phyloP scores from a whole-genome alignment of 2,888 invertebrate species.

The Melanostoma scalare region DNA sequence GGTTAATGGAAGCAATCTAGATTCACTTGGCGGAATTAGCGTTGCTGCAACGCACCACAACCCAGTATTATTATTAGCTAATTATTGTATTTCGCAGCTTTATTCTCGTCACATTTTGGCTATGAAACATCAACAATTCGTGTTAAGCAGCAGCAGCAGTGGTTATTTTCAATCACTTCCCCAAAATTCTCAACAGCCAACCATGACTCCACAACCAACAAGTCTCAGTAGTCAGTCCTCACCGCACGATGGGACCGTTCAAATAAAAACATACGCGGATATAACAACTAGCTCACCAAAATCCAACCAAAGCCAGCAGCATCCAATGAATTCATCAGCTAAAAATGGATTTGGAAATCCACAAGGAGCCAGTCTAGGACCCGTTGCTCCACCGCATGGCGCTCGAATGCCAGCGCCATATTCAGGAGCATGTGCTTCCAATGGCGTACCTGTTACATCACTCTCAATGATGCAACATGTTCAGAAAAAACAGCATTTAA shows the following conservation, averaged over 20 bases:
- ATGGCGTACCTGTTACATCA: constrained; percentile 73
- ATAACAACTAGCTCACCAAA: constrained; percentile 77
- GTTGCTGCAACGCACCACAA: constrained; percentile 83
- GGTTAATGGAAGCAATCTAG: constrained; percentile 70
- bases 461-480: constrained; percentile 65
- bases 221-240: constrained; percentile 73
- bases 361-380: constrained; percentile 13
- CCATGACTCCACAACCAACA: constrained; percentile 47
- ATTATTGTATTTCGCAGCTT: constrained; percentile 89
- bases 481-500: constrained; percentile 74
- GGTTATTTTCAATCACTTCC: constrained; percentile 78
- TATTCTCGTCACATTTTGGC: constrained; percentile 86
- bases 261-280: constrained; percentile 77
- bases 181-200: constrained; percentile 76
- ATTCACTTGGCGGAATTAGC: constrained; percentile 56
- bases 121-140: constrained; percentile 81
- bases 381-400: constrained; percentile 36
- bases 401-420: constrained; percentile 47
- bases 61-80: constrained; percentile 88
- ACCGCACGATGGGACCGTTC: constrained; percentile 70
- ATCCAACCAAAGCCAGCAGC: constrained; percentile 74
- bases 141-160: constrained; percentile 82
- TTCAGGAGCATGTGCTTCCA: constrained; percentile 58
- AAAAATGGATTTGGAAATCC: constrained; percentile 43
- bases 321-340: constrained; percentile 61